phyloP scores from a whole-genome alignment of 2,888 invertebrate genomes.

The Panzeria rudis region DNA sequence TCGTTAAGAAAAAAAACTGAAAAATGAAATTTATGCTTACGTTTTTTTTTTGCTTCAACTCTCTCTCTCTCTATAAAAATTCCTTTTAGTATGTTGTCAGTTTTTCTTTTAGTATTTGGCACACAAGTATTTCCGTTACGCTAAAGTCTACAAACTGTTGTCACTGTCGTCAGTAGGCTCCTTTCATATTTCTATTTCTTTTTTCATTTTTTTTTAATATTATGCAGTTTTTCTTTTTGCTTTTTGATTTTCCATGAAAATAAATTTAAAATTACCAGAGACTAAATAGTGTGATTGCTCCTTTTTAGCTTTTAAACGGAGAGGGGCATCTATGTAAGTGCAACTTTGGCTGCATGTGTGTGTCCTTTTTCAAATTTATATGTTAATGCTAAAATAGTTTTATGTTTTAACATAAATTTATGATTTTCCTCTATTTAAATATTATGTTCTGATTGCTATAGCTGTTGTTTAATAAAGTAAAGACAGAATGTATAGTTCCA shows the following conservation, averaged over 20 bases:
- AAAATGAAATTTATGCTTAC: constrained; percentile 51
- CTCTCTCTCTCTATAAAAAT: background rate
- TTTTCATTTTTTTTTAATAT: background rate
- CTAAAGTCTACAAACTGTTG: constrained; percentile 62
- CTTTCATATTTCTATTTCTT: constrained; percentile 37
- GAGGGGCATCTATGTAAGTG: background rate
- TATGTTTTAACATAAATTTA: constrained; percentile 67
- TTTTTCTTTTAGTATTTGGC: constrained; percentile 55
- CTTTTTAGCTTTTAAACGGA: background rate
- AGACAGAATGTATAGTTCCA: constrained; percentile 9
- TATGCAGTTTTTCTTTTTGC: constrained; percentile 27
- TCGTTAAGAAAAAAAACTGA: background rate
- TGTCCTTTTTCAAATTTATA: constrained; percentile 61
- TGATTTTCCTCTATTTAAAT: constrained; percentile 64
- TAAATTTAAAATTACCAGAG: constrained; percentile 31
- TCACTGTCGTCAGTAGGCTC: constrained; percentile 68
- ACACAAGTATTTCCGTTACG: constrained; percentile 68
- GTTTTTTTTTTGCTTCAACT: constrained; percentile 6
- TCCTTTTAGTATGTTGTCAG: constrained; percentile 46
- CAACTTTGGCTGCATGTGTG: background rate
- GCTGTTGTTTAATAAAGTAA: constrained; percentile 14
- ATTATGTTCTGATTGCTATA: constrained; percentile 14
- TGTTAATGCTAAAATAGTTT: constrained; percentile 70
- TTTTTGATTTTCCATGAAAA: constrained; percentile 19
- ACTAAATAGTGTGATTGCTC: constrained; percentile 36